Conservation (phyloP, 2,797 vertebrate genomes). For the Pantherophis alleghaniensis region DNA sequence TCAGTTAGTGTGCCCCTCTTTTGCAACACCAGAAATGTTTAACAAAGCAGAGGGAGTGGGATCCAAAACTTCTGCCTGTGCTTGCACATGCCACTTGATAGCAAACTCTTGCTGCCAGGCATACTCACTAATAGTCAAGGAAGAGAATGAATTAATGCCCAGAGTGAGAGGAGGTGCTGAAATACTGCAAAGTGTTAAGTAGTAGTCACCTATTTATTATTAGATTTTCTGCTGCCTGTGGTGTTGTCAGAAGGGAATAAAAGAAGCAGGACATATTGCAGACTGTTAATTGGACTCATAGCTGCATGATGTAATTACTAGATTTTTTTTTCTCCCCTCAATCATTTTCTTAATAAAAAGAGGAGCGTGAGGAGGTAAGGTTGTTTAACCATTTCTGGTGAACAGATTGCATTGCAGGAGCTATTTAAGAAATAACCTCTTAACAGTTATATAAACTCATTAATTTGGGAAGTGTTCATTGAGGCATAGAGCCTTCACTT, state of each 20-base stretch:
- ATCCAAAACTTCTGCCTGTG: constrained; percentile 45
- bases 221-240: constrained; percentile 60
- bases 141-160: constrained; percentile 42
- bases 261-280: constrained; percentile 61
- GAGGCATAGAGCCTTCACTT: background rate
- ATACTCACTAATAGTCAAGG: constrained; percentile 58
- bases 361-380: constrained; percentile 47
- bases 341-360: constrained; percentile 28
- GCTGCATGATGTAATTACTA: constrained; percentile 62
- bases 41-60: constrained; percentile 56
- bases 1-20: constrained; percentile 51
- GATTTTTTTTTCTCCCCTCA: constrained; percentile 37
- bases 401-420: constrained; percentile 27
- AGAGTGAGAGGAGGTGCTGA: constrained; percentile 54
- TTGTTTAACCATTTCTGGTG: constrained; percentile 45
- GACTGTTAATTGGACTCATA: constrained; percentile 65
- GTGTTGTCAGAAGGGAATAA: constrained; percentile 59
- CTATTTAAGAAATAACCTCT: background rate
- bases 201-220: constrained; percentile 63
- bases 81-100: constrained; percentile 58
- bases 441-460: background rate
- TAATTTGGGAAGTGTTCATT: constrained; percentile 4
- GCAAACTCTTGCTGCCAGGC: constrained; percentile 60
- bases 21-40: constrained; percentile 55
- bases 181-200: constrained; percentile 57